Evolutionary conservation across 2,797 vertebrate species (phyloP).

Genomic region (Phataginus tetradactyla): DNA sequence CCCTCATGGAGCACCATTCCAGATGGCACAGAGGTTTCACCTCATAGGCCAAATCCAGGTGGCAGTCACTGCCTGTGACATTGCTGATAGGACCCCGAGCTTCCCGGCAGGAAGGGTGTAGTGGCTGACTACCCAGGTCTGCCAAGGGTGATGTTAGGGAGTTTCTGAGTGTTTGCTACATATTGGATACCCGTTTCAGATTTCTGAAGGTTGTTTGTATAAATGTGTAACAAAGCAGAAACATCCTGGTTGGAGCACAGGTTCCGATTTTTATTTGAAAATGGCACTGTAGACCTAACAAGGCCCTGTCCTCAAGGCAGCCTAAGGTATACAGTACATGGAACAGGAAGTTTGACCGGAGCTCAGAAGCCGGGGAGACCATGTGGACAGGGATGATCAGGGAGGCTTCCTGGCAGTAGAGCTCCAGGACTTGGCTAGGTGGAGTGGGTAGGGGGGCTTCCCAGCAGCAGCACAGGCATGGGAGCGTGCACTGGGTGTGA

Average conservation of each 20-base stretch:
- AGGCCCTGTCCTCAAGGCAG: not conserved
- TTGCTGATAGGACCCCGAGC: not conserved
- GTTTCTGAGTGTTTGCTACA: not conserved
- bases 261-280: conserved; percentile 31
- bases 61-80: not conserved
- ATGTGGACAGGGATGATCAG: rapidly evolving
- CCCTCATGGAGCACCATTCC: not conserved
- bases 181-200: not conserved
- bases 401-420: not conserved
- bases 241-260: not conserved
- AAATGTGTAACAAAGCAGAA: not conserved
- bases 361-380: not conserved
- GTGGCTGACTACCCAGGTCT: not conserved
- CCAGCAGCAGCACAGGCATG: not conserved
- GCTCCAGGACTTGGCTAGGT: not conserved
- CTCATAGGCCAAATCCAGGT: not conserved
- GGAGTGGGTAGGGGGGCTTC: not conserved
- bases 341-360: not conserved
- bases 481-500: too few relatives aligned
- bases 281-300: not conserved
- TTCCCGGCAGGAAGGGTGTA: not conserved
- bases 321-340: not conserved
- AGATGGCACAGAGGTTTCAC: not conserved
- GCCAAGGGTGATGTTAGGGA: not conserved
- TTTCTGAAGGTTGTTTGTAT: not conserved